Evolutionary conservation across 2,113 vertebrate species (phyloP).

Genomic region (Pipa parva): DNA sequence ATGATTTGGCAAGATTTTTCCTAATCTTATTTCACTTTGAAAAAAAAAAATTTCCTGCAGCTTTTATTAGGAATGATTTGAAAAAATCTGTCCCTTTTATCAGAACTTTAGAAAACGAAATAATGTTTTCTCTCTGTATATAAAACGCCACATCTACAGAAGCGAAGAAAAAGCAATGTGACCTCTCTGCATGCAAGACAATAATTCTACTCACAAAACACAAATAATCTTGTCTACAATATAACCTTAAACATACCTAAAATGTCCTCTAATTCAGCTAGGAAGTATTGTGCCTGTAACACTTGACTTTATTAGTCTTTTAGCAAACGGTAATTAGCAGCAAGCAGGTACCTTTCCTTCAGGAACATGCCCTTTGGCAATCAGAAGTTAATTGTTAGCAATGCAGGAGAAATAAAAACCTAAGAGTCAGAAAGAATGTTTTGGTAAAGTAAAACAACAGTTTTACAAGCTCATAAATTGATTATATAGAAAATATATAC

Average conservation of each 20-base stretch:
- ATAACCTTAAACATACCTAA: not conserved
- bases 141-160: no score
- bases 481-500: no score
- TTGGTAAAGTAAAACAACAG: not conserved
- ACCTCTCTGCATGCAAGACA: no score
- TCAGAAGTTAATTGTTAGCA: slow-evolving; percentile 43
- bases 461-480: not conserved
- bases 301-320: slow-evolving; percentile 29
- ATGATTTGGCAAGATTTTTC: no score
- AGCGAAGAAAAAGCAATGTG: no score
- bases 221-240: not conserved
- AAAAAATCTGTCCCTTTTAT: no score
- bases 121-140: no score
- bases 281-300: not conserved
- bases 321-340: slow-evolving; percentile 29
- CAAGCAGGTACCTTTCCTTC: slow-evolving; percentile 20
- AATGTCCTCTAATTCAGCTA: not conserved
- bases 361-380: slow-evolving; percentile 29
- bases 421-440: not conserved
- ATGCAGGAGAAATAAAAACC: slow-evolving; percentile 21
- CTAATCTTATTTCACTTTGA: no score
- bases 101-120: no score
- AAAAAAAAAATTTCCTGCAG: no score
- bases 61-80: no score
- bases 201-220: not conserved